Base-by-base conservation (phyloP, 2,113 vertebrate genomes). In the Prunella fulvescens region DNA sequence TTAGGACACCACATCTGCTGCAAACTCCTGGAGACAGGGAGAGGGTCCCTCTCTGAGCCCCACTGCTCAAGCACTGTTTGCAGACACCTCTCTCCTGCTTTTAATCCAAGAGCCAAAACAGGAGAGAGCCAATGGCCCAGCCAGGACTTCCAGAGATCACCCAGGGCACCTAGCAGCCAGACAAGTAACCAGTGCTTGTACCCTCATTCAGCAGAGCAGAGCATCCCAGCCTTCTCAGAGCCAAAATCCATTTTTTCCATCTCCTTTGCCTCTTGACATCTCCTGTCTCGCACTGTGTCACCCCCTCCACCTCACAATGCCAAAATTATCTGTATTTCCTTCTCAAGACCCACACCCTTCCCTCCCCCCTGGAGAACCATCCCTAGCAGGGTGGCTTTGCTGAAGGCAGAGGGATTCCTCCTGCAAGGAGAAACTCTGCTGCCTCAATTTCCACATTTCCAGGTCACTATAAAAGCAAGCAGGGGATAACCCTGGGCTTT, bases 11-110 rank as follows among this genome's bases (percentile, higher is more conserved):
- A 11, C 64, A 53, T 35, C 66, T 74, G 44, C 35, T 42, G 45
- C 42, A 45, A 47, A 54, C 5, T 37, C 50, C 62, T 12, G 16
- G 37, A 77, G 20, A 42, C 6, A 11, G 18, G 47, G 25, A 76
- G 22, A n/a, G 7, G 28, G 12, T 12, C 37, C 23, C 35, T 35
- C 19, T 14, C n/a, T 1, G 6, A 78, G 69, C 11, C 19, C 42
- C 1, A 0, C 3, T 29, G 50, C 51, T 22, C 40, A 12, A n/a
- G 11, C 37, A 44, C 26, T 1, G 2, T 2, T 25, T 7, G 0
- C 7, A 22, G 15, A 42, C 9, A 7, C n/a, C 26, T 14, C 65
- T 44, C 54, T 25, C 25, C 66, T 64, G 42, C 42, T 58, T 74
- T 71, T 48, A 10, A 58, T 11, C 42, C 11, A 18, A 39, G 17